Percentiles rank a stretch among this genome's conserved stretches.
Conservation (phyloP, 2,113 vertebrate genomes). For the Tragelaphus scriptus region DNA sequence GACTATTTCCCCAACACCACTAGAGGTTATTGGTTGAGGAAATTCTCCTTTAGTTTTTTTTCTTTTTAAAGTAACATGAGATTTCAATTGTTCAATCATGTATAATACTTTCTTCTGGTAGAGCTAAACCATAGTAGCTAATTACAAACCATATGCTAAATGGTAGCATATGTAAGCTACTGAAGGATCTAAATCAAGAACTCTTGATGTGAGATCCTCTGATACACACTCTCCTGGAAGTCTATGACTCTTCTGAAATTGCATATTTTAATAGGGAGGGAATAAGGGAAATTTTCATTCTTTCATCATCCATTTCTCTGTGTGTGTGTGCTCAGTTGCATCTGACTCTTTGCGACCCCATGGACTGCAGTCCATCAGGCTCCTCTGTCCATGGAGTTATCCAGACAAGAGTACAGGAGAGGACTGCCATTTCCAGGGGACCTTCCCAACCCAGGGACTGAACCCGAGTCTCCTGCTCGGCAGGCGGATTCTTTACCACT, state of each 20-base stretch:
- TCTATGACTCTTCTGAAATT: not conserved
- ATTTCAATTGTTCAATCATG: not conserved
- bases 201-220: not conserved
- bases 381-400: not conserved
- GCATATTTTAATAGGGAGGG: not conserved
- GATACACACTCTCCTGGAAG: not conserved
- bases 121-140: not conserved
- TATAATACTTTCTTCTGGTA: not conserved
- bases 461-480: not conserved
- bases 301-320: not conserved
- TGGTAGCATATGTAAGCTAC: not conserved
- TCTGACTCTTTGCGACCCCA: not conserved
- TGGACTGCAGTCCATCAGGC: not conserved
- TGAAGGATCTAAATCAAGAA: not conserved
- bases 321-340: not conserved
- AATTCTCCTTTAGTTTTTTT: not conserved
- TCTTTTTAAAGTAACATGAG: not conserved
- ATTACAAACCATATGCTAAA: not conserved
- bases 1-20: not conserved
- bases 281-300: not conserved
- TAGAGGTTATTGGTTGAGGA: not conserved
- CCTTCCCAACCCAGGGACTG: not conserved
- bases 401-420: not conserved
- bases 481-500: not conserved
- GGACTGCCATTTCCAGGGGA: not conserved